phyloP scores from a whole-genome alignment of 37 sponge, comb jelly and placozoan genomes.

The Mnemiopsis leidyi region DNA sequence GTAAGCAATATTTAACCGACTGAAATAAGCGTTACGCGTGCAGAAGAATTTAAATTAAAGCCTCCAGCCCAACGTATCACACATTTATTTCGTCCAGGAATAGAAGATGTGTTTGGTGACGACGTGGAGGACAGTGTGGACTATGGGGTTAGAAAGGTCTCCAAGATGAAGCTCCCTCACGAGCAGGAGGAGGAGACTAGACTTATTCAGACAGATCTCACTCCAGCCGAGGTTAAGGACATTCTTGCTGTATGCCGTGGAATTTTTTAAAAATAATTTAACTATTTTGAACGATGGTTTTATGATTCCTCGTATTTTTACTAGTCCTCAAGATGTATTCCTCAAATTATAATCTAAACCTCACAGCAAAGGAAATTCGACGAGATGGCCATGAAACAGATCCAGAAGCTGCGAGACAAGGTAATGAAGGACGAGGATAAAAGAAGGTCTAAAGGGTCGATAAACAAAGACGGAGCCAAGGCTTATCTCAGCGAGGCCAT shows the following conservation, averaged over 20 bases:
- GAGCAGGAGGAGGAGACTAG: conserved; percentile 38
- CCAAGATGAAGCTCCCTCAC: conserved; percentile 15
- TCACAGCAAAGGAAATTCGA: conserved; percentile 30
- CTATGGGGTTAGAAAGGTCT: not conserved
- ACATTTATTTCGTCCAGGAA: not conserved
- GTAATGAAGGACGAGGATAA: conserved; percentile 47
- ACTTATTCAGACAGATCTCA: conserved; percentile 36
- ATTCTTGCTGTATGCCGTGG: no score
- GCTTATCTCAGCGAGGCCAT: conserved; percentile 43
- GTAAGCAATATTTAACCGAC: no score
- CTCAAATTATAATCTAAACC: no score
- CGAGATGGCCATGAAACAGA: conserved; percentile 37
- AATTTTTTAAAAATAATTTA: no score
- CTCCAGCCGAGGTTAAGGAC: conserved; percentile 57
- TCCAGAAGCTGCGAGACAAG: conserved; percentile 27
- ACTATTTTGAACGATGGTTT: no score
- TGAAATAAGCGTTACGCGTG: no score
- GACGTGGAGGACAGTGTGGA: conserved; percentile 46
- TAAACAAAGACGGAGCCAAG: conserved; percentile 15
- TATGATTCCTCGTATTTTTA: no score
- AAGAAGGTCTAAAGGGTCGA: conserved; percentile 28
- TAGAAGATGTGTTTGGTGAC: conserved; percentile 63
- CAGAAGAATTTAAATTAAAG: no score
- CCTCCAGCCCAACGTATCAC: no score
- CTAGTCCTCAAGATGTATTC: no score